Conservation (phyloP, 1,140 invertebrate genomes). For the Plodia interpunctella region DNA sequence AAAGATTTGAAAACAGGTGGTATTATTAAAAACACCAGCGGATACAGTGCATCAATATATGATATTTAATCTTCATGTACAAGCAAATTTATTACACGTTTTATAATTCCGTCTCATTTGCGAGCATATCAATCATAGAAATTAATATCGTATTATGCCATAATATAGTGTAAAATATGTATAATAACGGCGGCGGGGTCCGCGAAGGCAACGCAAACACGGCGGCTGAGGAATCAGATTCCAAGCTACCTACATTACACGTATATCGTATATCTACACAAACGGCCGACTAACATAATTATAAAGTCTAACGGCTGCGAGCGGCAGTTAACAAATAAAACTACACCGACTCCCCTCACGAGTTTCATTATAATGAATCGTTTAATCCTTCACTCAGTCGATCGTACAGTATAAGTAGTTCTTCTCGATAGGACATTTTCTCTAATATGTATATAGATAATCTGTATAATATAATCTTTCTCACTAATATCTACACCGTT, state of each 20-base stretch:
- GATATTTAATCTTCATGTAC: constrained; percentile 76
- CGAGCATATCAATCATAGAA: constrained; percentile 48
- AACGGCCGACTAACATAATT: constrained; percentile 39
- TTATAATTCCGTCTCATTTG: constrained; percentile 48
- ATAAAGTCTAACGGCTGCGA: constrained; percentile 46
- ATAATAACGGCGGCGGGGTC: constrained; percentile 37
- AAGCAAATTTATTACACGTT: constrained; percentile 74
- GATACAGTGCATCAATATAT: constrained; percentile 75
- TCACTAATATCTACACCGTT: constrained; percentile 76
- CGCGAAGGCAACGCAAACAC: constrained; percentile 41
- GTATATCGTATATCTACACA: constrained; percentile 32
- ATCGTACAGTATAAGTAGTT: constrained; percentile 60
- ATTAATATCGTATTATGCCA: constrained; percentile 67
- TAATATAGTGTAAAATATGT: constrained; percentile 69
- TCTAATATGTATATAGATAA: constrained; percentile 75
- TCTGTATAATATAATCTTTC: constrained; percentile 75
- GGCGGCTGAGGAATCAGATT: constrained; percentile 62
- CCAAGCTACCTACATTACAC: constrained; percentile 49
- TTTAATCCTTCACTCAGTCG: constrained; percentile 61
- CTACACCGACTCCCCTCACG: constrained; percentile 48
- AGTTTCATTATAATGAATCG: constrained; percentile 49
- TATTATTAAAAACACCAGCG: constrained; percentile 73
- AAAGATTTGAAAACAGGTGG: constrained; percentile 61
- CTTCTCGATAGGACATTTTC: constrained; percentile 70
- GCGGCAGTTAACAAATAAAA: constrained; percentile 52